Percentiles rank a stretch among this genome's conserved stretches.
Conservation (phyloP, 2,888 invertebrate species). For the Sceliomorpha sp. region DNA sequence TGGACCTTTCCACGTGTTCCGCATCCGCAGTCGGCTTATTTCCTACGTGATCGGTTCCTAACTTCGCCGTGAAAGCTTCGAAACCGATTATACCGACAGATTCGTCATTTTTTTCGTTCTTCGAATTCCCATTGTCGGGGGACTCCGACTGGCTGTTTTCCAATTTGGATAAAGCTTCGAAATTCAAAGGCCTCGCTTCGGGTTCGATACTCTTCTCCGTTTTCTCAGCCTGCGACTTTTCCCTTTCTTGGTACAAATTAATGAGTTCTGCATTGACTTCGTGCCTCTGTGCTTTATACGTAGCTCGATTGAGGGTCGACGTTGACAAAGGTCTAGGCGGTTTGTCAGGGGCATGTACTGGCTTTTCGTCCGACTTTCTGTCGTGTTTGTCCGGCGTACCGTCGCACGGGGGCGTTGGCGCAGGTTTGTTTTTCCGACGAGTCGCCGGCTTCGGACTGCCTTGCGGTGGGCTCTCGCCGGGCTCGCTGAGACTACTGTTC, state of each 20-base stretch:
- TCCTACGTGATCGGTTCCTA: slow-evolving; percentile 26
- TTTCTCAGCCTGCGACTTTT: slow-evolving; percentile 29
- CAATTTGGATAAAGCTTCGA: slow-evolving; percentile 8
- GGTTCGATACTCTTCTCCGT: slow-evolving; percentile 54
- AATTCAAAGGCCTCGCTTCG: slow-evolving; percentile 45
- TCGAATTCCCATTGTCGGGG: slow-evolving; percentile 5
- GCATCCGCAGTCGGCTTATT: slow-evolving; percentile 37
- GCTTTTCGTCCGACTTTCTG: slow-evolving; percentile 71
- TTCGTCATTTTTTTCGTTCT: slow-evolving; percentile 41
- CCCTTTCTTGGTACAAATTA: slow-evolving; percentile 48
- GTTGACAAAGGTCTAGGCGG: slow-evolving; percentile 84
- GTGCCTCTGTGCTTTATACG: slow-evolving; percentile 82
- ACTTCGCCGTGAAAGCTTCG: slow-evolving; percentile 36
- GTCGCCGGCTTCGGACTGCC: slow-evolving; percentile 88
- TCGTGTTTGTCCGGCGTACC: slow-evolving; percentile 77
- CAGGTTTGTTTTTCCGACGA: slow-evolving; percentile 89
- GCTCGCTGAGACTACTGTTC: slow-evolving; percentile 86
- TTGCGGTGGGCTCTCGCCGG: slow-evolving; percentile 85
- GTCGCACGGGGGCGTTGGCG: slow-evolving; percentile 86
- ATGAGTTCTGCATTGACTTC: slow-evolving; percentile 76
- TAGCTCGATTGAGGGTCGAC: slow-evolving; percentile 84
- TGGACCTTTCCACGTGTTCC: slow-evolving; percentile 66
- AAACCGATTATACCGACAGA: slow-evolving; percentile 34
- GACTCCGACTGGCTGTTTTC: slow-evolving; percentile 18
- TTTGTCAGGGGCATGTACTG: slow-evolving; percentile 83